Percentiles rank a stretch among this genome's conserved stretches.
Evolutionary conservation across 2,113 vertebrate genomes (phyloP).

Genomic region (Panthera leo): DNA sequence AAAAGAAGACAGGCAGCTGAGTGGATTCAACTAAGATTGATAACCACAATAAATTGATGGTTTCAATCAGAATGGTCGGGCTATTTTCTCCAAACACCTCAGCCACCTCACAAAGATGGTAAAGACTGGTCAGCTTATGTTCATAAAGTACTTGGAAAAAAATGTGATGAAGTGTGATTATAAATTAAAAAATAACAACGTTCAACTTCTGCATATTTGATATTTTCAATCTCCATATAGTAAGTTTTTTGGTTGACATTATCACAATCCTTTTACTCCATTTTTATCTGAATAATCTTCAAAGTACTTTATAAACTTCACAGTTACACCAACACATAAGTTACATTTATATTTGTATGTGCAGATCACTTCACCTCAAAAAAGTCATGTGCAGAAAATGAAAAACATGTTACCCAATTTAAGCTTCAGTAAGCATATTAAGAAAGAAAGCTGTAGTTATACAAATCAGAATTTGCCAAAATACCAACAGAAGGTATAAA

Average conservation of each 20-base stretch:
- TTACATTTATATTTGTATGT: not conserved
- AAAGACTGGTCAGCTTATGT: not conserved
- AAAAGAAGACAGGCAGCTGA: not conserved
- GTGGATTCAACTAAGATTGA: not conserved
- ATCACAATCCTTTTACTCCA: not conserved
- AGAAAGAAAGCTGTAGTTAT: constrained; percentile 5
- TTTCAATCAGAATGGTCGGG: not conserved
- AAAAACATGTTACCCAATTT: constrained; percentile 30
- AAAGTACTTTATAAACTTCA: constrained; percentile 59
- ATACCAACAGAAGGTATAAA: not conserved
- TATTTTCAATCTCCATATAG: constrained; percentile 13
- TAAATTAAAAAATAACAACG: constrained; percentile 28
- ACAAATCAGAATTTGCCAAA: not conserved
- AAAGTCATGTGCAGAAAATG: constrained; percentile 30
- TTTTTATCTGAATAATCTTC: constrained; percentile 46
- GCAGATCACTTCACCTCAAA: constrained; percentile 26
- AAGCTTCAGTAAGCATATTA: constrained; percentile 37
- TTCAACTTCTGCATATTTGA: not conserved
- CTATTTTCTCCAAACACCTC: not conserved
- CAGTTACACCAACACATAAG: not conserved
- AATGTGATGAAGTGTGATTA: not conserved
- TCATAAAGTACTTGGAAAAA: constrained; percentile 25
- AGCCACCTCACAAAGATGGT: not conserved
- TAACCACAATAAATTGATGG: not conserved
- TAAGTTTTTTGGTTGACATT: not conserved